Evolutionary conservation across 2,888 invertebrate genomes (phyloP).

Genomic region (Nowickia ferox): DNA sequence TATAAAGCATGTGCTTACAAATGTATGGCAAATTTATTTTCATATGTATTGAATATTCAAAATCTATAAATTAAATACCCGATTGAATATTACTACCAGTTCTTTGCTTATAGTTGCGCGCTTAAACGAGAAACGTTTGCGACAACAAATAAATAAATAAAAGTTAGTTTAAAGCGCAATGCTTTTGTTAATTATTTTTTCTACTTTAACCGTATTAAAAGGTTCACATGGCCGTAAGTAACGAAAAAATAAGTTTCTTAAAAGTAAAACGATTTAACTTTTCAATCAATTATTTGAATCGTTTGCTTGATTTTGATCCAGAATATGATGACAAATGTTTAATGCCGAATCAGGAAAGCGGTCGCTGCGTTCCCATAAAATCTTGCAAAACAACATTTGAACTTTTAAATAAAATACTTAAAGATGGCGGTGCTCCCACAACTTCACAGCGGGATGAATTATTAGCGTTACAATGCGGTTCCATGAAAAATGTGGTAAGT

Average conservation of each 20-base stretch:
- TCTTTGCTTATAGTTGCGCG: constrained; percentile 12
- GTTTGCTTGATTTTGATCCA: constrained; percentile 49
- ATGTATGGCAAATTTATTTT: no score
- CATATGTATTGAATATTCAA: constrained; percentile 4
- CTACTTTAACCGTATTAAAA: not conserved
- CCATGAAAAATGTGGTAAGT: constrained; percentile 51
- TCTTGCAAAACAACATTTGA: constrained; percentile 76
- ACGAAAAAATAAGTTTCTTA: not conserved
- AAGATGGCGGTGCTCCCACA: constrained; percentile 8
- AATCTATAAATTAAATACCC: constrained; percentile 19
- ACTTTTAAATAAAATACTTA: constrained; percentile 47
- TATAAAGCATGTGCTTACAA: not conserved
- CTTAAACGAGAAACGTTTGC: constrained; percentile 1
- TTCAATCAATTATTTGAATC: not conserved
- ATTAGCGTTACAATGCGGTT: constrained; percentile 50
- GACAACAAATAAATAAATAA: not conserved
- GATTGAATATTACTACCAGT: constrained; percentile 14
- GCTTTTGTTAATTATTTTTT: constrained; percentile 30
- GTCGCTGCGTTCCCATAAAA: constrained; percentile 76
- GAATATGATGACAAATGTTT: constrained; percentile 76
- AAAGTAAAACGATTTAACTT: not conserved
- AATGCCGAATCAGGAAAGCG: constrained; percentile 73
- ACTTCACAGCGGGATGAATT: constrained; percentile 22
- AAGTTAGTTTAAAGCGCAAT: constrained; percentile 31
- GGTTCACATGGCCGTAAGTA: constrained; percentile 47